These are phyloP conservation scores for Drosophila multiciliata DNA, from an alignment of 2,888 invertebrate species.

Conservation along the genomic window DNA sequence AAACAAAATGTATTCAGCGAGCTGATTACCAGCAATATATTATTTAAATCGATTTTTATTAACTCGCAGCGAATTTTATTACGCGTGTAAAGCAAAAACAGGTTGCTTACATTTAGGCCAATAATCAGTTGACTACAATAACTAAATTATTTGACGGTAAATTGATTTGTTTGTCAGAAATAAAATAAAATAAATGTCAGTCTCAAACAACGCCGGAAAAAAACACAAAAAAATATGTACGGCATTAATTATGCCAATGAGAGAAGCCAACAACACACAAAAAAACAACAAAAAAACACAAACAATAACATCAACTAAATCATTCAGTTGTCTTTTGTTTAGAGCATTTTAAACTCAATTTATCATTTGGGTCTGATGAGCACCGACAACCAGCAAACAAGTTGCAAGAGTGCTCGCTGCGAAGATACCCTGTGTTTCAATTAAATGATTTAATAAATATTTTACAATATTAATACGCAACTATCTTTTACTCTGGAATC, in stretches of 20 bases:
- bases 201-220: constrained; percentile 12
- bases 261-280: neutral
- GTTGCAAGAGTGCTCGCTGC: neutral
- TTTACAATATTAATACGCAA: neutral
- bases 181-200: constrained; percentile 10
- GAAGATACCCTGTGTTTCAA: constrained; percentile 1
- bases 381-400: constrained; percentile 8
- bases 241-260: constrained; percentile 67
- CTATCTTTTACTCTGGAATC: neutral
- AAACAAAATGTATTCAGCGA: neutral
- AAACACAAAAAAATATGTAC: constrained; percentile 46
- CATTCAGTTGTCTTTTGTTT: constrained; percentile 53
- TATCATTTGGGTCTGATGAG: constrained; percentile 69
- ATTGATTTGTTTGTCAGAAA: constrained; percentile 60
- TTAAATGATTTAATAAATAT: neutral
- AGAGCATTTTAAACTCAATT: constrained; percentile 71
- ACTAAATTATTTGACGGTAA: constrained; percentile 62
- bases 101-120: constrained; percentile 29
- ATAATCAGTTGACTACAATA: constrained; percentile 66
- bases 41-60: constrained; percentile 10
- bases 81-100: neutral
- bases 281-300: constrained; percentile 30
- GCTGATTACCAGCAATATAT: neutral
- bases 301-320: constrained; percentile 55
- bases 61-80: constrained; percentile 19